Evolutionary conservation across 2,113 vertebrate genomes (phyloP), one percentile per base, ranked within the genome.

Genomic region (Dicrurus megarhynchus): DNA sequence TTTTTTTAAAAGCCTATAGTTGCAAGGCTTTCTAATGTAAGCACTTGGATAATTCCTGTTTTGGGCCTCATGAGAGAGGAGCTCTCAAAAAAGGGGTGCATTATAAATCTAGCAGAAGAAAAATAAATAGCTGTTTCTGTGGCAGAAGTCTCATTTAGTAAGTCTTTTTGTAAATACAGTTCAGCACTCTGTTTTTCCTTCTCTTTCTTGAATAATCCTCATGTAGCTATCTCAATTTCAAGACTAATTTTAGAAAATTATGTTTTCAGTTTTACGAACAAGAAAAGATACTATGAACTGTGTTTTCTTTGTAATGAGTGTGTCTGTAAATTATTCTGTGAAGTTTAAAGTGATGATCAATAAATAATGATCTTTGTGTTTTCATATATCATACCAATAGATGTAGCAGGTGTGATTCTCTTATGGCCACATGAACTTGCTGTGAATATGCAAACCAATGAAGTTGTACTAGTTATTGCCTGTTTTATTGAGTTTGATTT

Each of bases 341-440:
- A 52, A 67, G 44, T 81, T 84, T 74, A 81, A 74, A 81, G 37
- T 57, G 35, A 22, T 87, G 64, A 56, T 92, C 64, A 84, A 82
- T 93, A 87, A 91, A 52, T 84, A 67, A 89, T 64, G 59, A 59
- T 37, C 71, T 83, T 60, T 70, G 11, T 68, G 37, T 67, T 93
- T 91, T 87, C 42, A 35, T 84, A 3, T 67, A 35, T 60, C 35
- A 15, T 69, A 37, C n/a, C 16, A 39, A 21, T 37, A 77, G 28
- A 32, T 67, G 42, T 73, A 69, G 55, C 61, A 85, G 39, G 18
- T 65, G 53, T 7, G 5, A 69, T 80, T 93, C 57, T 88, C 7
- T 17, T 88, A 57, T 2, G 22, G 30, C 41, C 37, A 13, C 16
- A 1, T 20, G 44, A 85, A 64, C 47, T 60, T 64, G 17, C 84